Percentiles rank a stretch among this genome's conserved stretches.
These are phyloP conservation scores for Anoura caudifer DNA, from an alignment of 2,113 vertebrate genomes.

Conservation along the genomic window DNA sequence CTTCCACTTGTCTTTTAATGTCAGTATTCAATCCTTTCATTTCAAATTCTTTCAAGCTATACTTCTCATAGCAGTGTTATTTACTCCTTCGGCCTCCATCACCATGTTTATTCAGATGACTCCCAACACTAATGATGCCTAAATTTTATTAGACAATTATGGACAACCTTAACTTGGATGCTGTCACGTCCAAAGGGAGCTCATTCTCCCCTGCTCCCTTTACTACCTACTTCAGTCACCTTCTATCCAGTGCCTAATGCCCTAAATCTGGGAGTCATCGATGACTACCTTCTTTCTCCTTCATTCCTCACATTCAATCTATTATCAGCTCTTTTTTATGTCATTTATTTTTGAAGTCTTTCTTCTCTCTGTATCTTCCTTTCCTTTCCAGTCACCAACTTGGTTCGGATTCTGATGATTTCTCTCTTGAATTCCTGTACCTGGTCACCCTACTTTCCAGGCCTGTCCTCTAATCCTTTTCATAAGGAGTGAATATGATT, in stretches of 20 bases:
- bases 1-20: background rate
- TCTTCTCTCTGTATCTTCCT: background rate
- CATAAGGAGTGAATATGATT: slow-evolving; percentile 30
- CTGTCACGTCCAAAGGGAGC: background rate
- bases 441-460: background rate
- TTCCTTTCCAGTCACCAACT: background rate
- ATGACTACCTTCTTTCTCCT: background rate
- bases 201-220: background rate
- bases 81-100: background rate
- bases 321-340: background rate
- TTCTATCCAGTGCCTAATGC: background rate
- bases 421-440: background rate
- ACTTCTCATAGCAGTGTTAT: background rate
- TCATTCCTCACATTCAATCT: background rate
- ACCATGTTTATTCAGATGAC: background rate
- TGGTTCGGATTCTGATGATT: background rate
- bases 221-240: background rate
- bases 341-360: background rate
- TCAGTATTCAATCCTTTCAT: background rate
- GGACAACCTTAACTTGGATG: background rate
- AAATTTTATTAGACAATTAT: background rate
- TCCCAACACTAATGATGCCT: background rate
- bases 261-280: background rate
- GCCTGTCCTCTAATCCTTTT: background rate
- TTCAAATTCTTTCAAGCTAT: background rate